Evolutionary conservation across 1,140 invertebrate species (phyloP), one percentile per base, ranked within the genome.

Genomic region (Achatina immaculata): DNA sequence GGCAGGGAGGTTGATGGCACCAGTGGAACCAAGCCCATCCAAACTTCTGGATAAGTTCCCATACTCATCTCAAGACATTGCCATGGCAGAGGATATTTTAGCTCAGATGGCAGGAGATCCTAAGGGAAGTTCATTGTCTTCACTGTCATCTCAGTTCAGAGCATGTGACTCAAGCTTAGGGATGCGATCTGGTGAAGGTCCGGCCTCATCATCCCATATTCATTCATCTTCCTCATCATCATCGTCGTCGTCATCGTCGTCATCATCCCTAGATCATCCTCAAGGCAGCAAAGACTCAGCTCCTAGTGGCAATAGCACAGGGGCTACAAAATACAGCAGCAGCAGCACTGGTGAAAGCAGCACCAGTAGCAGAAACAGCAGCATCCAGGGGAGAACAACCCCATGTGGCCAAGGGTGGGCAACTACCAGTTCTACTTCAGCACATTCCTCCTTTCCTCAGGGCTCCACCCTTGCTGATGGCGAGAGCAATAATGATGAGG

Each of bases 401-500:
- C 76, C 77, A 42, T 42, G 73, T 77, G 73, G 74, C 19, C 77
- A 69, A 68, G 74, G 66, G 36, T 45, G 72, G 51, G 55, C 62
- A 31, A 77, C 51, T 7, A 48, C 78, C 36, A 48, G 55, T 76
- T 71, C 82, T 34, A 62, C 82, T 74, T 83, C 74, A 43, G 43
- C 81, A 83, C 82, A 83, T 83, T 83, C 82, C 82, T 83, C 82
- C 48, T 76, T 78, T 43, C 42, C 82, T 3, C 65, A 80, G 16
- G 78, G 78, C 68, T 71, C 78, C 24, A 78, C 76, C 36, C 76
- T 42, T 24, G 78, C 66, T 0, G 78, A 80, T 34, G 45, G 31
- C 19, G 68, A 69, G 34, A 66, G 62, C 21, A 80, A 72, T 34
- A 66, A 72, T 45, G 62, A 80, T 34, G 78, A 80, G 21, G 78